These are phyloP conservation scores for Odobenus rosmarus DNA, from an alignment of 2,113 vertebrate genomes.

Conservation along the genomic window DNA sequence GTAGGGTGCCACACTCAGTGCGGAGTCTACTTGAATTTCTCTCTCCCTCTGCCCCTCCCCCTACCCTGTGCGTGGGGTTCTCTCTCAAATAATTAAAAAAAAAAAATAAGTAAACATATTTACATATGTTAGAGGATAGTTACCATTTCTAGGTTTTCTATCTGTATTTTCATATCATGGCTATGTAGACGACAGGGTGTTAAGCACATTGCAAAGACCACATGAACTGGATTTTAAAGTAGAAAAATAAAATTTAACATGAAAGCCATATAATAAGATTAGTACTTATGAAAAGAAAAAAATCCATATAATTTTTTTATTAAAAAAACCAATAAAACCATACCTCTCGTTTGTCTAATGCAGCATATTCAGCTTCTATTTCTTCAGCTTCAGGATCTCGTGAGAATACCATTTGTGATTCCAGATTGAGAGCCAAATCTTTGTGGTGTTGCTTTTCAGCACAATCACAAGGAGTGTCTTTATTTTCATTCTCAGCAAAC, in stretches of 20 bases:
- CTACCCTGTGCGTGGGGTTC: background rate
- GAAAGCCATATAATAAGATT: background rate
- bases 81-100: background rate
- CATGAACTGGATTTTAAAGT: conserved; percentile 32
- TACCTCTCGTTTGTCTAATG: conserved; percentile 97
- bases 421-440: conserved; percentile 97
- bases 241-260: conserved; percentile 8
- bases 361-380: conserved; percentile 97
- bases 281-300: background rate
- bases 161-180: background rate
- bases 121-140: background rate
- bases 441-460: conserved; percentile 98
- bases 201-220: background rate
- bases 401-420: conserved; percentile 99
- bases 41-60: background rate
- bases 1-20: background rate
- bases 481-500: conserved; percentile 98
- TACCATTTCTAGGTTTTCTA: background rate
- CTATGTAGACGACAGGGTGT: background rate
- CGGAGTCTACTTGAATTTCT: background rate
- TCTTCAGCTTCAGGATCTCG: conserved; percentile 95
- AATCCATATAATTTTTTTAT: background rate
- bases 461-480: conserved; percentile 98
- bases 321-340: conserved; percentile 24
- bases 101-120: background rate